phyloP scores from a whole-genome alignment of 2,888 invertebrate species.

The Orchestes rusci region DNA sequence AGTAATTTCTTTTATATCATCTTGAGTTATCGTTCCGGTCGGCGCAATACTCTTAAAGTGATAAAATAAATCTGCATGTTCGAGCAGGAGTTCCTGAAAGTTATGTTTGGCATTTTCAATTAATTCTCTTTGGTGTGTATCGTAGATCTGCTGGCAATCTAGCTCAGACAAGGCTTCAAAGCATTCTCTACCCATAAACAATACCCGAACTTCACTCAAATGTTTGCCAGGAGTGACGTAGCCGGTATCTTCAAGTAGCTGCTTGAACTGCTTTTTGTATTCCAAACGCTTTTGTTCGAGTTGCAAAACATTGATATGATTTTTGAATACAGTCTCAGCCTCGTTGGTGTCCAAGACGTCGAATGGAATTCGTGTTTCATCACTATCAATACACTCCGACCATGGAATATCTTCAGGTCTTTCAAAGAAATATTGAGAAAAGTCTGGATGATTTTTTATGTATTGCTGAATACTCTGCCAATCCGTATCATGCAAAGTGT shows the following conservation, averaged over 20 bases:
- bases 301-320: slow-evolving; percentile 84
- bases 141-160: slow-evolving; percentile 88
- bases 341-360: slow-evolving; percentile 87
- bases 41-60: slow-evolving; percentile 87
- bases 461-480: slow-evolving; percentile 84
- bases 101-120: slow-evolving; percentile 85
- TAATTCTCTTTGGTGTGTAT: slow-evolving; percentile 85
- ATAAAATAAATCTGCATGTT: slow-evolving; percentile 89
- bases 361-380: slow-evolving; percentile 79
- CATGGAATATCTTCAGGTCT: slow-evolving; percentile 70
- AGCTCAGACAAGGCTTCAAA: slow-evolving; percentile 86
- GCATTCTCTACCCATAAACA: slow-evolving; percentile 91
- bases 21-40: slow-evolving; percentile 85
- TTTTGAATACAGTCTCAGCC: slow-evolving; percentile 87
- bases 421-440: slow-evolving; percentile 86
- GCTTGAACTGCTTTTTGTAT: slow-evolving; percentile 91
- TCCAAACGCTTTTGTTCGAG: slow-evolving; percentile 88
- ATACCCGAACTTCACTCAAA: slow-evolving; percentile 79
- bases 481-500: slow-evolving; percentile 66
- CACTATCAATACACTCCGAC: slow-evolving; percentile 65
- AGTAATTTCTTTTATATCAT: slow-evolving; percentile 89
- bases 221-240: slow-evolving; percentile 95
- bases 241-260: slow-evolving; percentile 85
- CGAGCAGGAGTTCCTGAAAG: slow-evolving; percentile 85
- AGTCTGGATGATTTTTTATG: slow-evolving; percentile 86